These are phyloP conservation scores for Venusia cambrica DNA, from an alignment of 2,888 invertebrate species.

Conservation along the genomic window DNA sequence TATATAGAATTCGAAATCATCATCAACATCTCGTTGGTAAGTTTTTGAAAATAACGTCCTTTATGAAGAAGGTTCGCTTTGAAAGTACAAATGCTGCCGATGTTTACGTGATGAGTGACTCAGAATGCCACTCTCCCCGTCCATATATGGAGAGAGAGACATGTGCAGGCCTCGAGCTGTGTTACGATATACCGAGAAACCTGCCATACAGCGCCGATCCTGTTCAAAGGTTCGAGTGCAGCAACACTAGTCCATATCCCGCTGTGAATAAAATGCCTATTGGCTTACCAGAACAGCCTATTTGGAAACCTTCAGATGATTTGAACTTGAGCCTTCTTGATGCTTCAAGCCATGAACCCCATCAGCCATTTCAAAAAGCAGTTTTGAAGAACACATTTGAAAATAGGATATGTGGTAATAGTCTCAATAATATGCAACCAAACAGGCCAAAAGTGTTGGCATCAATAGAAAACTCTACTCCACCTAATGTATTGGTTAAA, in stretches of 20 bases:
- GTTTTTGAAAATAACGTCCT: slow-evolving; percentile 30
- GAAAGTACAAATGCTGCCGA: slow-evolving; percentile 44
- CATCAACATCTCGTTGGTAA: no score
- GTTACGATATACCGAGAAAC: slow-evolving; percentile 37
- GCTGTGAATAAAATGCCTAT: slow-evolving; percentile 46
- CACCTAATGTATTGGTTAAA: slow-evolving; percentile 45
- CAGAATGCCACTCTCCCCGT: slow-evolving; percentile 68
- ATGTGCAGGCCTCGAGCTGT: slow-evolving; percentile 32
- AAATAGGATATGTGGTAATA: slow-evolving; percentile 12
- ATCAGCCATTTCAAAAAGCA: slow-evolving; percentile 33
- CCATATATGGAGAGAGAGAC: slow-evolving; percentile 53
- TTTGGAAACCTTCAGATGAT: slow-evolving; percentile 57
- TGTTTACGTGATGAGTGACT: slow-evolving; percentile 47
- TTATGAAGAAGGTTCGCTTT: slow-evolving; percentile 74
- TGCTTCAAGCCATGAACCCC: slow-evolving; percentile 40
- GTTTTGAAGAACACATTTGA: slow-evolving; percentile 27
- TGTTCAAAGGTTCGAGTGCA: slow-evolving; percentile 55
- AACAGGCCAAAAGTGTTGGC: slow-evolving; percentile 31
- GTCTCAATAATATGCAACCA: slow-evolving; percentile 1
- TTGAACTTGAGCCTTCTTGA: slow-evolving; percentile 68
- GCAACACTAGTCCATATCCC: slow-evolving; percentile 63
- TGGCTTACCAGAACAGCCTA: slow-evolving; percentile 28
- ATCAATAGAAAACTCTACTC: slow-evolving; percentile 40
- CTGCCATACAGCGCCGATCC: slow-evolving; percentile 54
- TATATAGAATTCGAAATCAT: no score